These are phyloP conservation scores for Drosophila niveifrons DNA, from an alignment of 2,888 invertebrate species.

Conservation along the genomic window DNA sequence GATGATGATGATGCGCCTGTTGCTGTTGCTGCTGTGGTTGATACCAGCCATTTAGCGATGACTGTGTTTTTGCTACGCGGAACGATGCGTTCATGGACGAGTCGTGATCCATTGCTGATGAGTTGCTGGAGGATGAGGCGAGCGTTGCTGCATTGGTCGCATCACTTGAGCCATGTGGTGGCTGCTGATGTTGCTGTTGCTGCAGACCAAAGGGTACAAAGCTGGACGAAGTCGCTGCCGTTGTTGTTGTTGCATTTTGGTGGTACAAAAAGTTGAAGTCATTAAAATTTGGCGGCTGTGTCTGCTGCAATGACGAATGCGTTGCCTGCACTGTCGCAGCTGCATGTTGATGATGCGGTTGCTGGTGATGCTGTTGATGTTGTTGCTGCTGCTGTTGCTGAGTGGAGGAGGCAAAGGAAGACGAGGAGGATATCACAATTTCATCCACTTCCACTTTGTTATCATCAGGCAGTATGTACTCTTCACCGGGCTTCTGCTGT, in stretches of 20 bases:
- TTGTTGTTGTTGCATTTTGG: slow-evolving; percentile 43
- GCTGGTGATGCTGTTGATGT: slow-evolving; percentile 37
- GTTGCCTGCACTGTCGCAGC: slow-evolving; percentile 10
- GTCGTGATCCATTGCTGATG: slow-evolving; percentile 65
- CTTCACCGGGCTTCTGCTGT: slow-evolving; percentile 53
- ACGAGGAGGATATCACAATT: slow-evolving; percentile 78
- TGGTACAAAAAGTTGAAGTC: slow-evolving; percentile 74
- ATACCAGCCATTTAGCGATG: slow-evolving; percentile 60
- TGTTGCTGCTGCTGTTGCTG: slow-evolving; percentile 43
- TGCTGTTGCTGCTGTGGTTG: slow-evolving; percentile 43
- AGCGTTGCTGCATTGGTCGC: slow-evolving; percentile 80
- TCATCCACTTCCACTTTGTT: slow-evolving; percentile 75
- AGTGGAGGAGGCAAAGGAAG: slow-evolving; percentile 71
- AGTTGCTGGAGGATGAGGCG: slow-evolving; percentile 81
- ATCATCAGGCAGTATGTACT: slow-evolving; percentile 75
- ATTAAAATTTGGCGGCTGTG: slow-evolving; percentile 49
- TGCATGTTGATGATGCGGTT: slow-evolving; percentile 34
- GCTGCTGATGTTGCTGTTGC: slow-evolving; percentile 48
- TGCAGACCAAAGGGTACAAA: slow-evolving; percentile 58
- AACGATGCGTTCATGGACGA: slow-evolving; percentile 72
- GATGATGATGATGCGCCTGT: slow-evolving; percentile 22
- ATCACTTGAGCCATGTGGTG: slow-evolving; percentile 67
- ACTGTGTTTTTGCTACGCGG: slow-evolving; percentile 60
- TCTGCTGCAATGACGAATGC: slow-evolving; percentile 35
- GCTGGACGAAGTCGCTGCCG: slow-evolving; percentile 31